Evolutionary conservation across 2,888 invertebrate species (phyloP).

Genomic region (Neoascia interrupta): DNA sequence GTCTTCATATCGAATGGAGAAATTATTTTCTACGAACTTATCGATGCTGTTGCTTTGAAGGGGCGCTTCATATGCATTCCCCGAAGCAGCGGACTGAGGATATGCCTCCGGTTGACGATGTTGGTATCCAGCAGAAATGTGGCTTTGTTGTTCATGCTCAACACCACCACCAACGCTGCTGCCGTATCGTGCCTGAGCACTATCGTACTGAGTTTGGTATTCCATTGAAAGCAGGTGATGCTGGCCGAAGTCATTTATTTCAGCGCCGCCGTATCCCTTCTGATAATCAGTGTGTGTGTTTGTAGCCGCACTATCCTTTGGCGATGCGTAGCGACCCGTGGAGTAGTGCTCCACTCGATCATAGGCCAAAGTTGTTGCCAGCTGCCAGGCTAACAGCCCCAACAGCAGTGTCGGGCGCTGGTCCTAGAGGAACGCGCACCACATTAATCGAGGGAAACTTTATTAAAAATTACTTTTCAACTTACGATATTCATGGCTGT

Average conservation of each 20-base stretch:
- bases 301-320: slow-evolving; percentile 70
- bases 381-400: slow-evolving; percentile 42
- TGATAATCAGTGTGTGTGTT: slow-evolving; percentile 63
- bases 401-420: slow-evolving; percentile 19
- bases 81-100: slow-evolving; percentile 34
- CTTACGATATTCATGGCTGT: slow-evolving; percentile 56
- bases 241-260: slow-evolving; percentile 35
- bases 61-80: slow-evolving; percentile 44
- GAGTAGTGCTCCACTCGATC: slow-evolving; percentile 40
- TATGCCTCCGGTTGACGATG: slow-evolving; percentile 46
- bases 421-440: no score
- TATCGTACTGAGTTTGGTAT: slow-evolving; percentile 31
- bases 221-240: slow-evolving; percentile 39
- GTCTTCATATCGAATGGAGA: slow-evolving; percentile 75
- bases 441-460: no score
- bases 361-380: slow-evolving; percentile 26
- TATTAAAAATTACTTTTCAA: slow-evolving; percentile 34
- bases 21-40: slow-evolving; percentile 77
- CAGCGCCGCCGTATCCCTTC: slow-evolving; percentile 27
- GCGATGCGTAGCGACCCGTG: slow-evolving; percentile 72
- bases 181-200: slow-evolving; percentile 52
- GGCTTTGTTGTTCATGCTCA: slow-evolving; percentile 71
- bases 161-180: slow-evolving; percentile 69
- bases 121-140: slow-evolving; percentile 65
- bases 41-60: slow-evolving; percentile 72